Conservation (phyloP, 2,888 invertebrate genomes). For the Hydrotaea cyrtoneurina region DNA sequence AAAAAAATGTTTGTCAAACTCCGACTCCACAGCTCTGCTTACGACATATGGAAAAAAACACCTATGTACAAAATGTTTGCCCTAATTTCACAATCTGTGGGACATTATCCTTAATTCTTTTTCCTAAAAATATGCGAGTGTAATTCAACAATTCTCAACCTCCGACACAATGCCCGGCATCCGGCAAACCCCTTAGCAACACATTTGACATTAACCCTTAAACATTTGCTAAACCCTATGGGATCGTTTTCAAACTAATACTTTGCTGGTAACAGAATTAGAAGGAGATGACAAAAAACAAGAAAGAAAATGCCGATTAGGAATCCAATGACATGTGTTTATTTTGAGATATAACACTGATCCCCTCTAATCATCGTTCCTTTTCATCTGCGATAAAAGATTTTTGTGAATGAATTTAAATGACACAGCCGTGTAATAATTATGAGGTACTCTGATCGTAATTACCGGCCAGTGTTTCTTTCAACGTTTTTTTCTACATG, state of each 20-base stretch:
- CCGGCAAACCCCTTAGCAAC: no score
- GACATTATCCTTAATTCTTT: no score
- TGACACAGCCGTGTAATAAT: not conserved
- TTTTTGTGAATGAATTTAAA: conserved; percentile 16
- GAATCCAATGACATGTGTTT: conserved; percentile 8
- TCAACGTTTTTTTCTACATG: not conserved
- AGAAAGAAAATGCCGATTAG: not conserved
- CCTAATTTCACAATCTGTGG: no score
- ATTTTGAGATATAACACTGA: not conserved
- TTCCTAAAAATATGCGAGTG: no score
- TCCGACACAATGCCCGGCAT: no score
- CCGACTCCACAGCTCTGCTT: no score
- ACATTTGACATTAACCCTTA: no score
- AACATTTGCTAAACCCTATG: not conserved
- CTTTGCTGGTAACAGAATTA: not conserved
- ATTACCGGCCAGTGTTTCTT: not conserved
- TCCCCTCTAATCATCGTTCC: not conserved
- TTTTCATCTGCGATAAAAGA: not conserved
- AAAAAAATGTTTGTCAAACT: no score
- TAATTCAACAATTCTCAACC: no score
- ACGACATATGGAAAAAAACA: no score
- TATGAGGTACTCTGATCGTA: no score
- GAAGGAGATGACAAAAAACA: not conserved
- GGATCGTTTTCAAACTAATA: not conserved
- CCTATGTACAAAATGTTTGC: no score